Percentiles rank a stretch among this genome's conserved stretches.
phyloP scores from a whole-genome alignment of 1,140 invertebrate genomes.

The Branchinecta lynchi region DNA sequence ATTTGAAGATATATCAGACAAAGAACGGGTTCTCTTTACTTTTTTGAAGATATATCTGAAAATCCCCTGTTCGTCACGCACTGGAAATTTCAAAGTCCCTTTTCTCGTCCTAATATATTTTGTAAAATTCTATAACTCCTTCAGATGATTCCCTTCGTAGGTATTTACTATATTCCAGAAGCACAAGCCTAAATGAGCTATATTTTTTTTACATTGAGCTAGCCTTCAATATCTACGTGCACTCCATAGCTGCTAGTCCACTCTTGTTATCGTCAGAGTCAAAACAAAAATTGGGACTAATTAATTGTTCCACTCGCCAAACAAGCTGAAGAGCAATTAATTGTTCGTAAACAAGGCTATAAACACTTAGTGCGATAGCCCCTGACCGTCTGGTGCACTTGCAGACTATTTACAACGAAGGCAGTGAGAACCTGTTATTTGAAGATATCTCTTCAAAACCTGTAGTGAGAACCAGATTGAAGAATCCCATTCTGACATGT shows the following conservation, averaged over 20 bases:
- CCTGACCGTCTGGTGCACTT: background rate
- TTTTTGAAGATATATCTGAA: too few relatives aligned
- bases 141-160: background rate
- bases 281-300: background rate
- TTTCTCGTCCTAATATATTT: background rate
- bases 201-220: conserved; percentile 23
- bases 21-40: background rate
- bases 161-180: background rate
- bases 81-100: background rate
- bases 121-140: background rate
- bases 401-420: background rate
- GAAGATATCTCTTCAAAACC: background rate
- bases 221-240: background rate
- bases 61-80: too few relatives aligned
- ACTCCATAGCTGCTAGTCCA: background rate
- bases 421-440: background rate
- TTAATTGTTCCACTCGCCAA: background rate
- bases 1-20: too few relatives aligned
- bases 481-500: background rate
- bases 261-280: background rate
- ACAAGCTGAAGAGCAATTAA: background rate
- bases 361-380: background rate
- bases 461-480: too few relatives aligned
- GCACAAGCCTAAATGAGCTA: background rate
- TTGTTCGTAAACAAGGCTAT: background rate